Base-by-base conservation (phyloP, 2,113 vertebrate species). In the Vidua chalybeata region DNA sequence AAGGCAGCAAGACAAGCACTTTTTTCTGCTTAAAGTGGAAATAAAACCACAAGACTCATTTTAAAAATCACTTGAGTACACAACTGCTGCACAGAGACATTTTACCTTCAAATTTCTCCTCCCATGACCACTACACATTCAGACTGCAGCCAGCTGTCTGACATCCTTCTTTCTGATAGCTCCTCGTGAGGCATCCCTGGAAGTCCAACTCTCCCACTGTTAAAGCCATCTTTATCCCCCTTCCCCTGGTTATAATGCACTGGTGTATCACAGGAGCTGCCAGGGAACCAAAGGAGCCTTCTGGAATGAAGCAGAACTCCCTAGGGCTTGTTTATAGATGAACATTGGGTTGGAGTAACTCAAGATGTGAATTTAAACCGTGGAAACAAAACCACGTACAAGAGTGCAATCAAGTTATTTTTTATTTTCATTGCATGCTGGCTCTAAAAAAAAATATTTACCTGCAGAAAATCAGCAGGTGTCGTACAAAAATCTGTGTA, bases 141-240 rank as follows among this genome's bases (percentile, higher is more conserved):
- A 83, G 81, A 22, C 77, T 87, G 67, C 91, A 89, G 43, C 73
- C 67, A 93, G 52, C 81, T 89, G 66, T 27, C 77, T 69, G 54
- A 73, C 78, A 93, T 82, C 67, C 69, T 87, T 78, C 81, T 78
- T 77, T 23, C 31, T 66, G 74, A 87, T 28, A 49, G 71, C 74
- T 95, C 55, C 62, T 85, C 59, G 3, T 33, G 72, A 66, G 59
- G 39, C 54, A 69, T 3, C 46, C 45, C 62, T 82, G 20, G 26
- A 64, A 78, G 24, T 2, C 39, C 15, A 52, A 30, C 41, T n/a
- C 49, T 94, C 71, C 94, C 51, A 46, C 74, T 79, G 81, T 5
- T 62, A 33, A 39, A 46, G 48, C 26, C 73, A 73, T 58, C 91
- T 66, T 79, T n/a, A 46, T 11, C 31, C 6, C 46, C 31, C 27